Base-by-base conservation (phyloP, 1,140 invertebrate genomes). In the Megathymus violae region DNA sequence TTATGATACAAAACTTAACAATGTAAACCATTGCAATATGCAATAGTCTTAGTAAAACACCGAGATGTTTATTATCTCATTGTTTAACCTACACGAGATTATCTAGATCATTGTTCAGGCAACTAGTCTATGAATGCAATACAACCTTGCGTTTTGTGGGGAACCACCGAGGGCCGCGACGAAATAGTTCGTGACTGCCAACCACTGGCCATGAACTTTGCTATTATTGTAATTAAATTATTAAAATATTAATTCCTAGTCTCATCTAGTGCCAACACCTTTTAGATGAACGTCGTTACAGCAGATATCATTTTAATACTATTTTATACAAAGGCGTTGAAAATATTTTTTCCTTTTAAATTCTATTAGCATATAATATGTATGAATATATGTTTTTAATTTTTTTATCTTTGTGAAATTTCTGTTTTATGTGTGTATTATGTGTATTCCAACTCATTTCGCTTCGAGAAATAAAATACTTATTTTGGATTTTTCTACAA, bases 191-290 rank as follows among this genome's bases (percentile, higher is more conserved):
- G 77, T 80, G 76, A 74, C 62, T 46, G 51, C 17, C 48, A 80
- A 78, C 77, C 75, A 51, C 75, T 75, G 74, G 48, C 75, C 74
- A 46, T 80, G 77, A 78, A 67, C 71, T 60, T 59, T 63, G 62
- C 38, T 58, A 62, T 64, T 64, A 58, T 59, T 43, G 47, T 59
- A 38, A 73, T 67, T 73, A 68, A 56, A 51, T 44, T 47, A 54
- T 50, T 54, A 54, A 22, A 44, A 44, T 44, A 44, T 15, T 44
- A 44, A 17, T 31, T 38, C 19, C 40, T 14, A 44, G 14, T 22
- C 38, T 56, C 22, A 43, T 44, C 40, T 34, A 58, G 38, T 40
- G 38, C 10, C 47, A 15, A 2, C 47, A 25, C 27, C 3, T 10
- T 3, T 31, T 14, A 25, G 22, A 48, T 48, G 22, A 15, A 27